Evolutionary conservation across 2,888 invertebrate species (phyloP), one percentile per base, ranked within the genome.

Genomic region (Megalurothrips usitatus): DNA sequence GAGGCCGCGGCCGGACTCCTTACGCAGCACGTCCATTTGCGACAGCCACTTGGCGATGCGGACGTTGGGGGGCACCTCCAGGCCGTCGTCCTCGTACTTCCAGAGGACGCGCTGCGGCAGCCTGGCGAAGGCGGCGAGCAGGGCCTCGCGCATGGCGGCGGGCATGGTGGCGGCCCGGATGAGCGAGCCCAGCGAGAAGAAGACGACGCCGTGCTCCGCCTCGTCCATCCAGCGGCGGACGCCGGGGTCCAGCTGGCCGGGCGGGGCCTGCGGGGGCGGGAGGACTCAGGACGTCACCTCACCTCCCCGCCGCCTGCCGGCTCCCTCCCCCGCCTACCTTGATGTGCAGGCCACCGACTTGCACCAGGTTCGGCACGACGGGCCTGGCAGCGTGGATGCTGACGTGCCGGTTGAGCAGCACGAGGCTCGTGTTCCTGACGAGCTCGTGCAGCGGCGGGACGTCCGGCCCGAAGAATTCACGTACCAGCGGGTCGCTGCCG

Each of bases 131-230:
- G 91, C 92, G 6, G 88, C 89, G 17, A 93, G 81, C 80, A 96
- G 90, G n/a, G 88, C 89, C 28, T 89, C 85, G 28, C 91, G 85
- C 84, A 91, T 92, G 0, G 90, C 89, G 26, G 87, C 85, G 0
- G 92, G 89, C 85, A 95, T 89, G 2, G 91, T 90, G 0, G 92
- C 89, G 14, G 90, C 89, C 84, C 91, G 92, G 80, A 94, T 88
- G 88, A 93, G 90, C 0, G 95, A 94, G 12, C 95, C 95, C 86
- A 94, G 91, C 86, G 92, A 94, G 82, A 95, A 92, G 85, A 91
- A 93, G 83, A 95, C 89, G 4, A 94, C 91, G 1, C 94, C 94
- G 81, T 92, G 87, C 34, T 88, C 85, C 0, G 93, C 91, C 80
- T 90, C 90, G 84, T 91, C 91, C 34, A 94, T 87, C 85, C 93